phyloP scores from a whole-genome alignment of 2,113 vertebrate species.

The Bubo bubo region DNA sequence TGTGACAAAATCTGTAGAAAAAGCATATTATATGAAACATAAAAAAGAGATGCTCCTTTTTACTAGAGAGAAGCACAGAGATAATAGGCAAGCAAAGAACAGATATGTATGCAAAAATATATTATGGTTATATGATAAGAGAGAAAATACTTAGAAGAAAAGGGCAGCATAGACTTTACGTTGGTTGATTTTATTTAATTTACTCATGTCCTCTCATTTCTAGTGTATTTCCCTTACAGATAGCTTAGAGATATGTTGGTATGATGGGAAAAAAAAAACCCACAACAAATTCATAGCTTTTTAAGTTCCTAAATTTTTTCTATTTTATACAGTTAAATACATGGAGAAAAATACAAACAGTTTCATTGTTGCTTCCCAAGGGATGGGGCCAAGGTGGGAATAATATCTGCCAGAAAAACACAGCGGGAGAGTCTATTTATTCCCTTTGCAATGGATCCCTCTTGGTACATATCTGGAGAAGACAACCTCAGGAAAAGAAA shows the following conservation, averaged over 20 bases:
- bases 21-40: background rate
- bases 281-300: background rate
- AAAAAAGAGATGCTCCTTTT: background rate
- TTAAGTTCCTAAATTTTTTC: background rate
- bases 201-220: background rate
- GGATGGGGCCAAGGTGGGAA: background rate
- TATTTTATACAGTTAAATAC: background rate
- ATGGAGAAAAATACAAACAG: background rate
- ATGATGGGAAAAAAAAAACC: background rate
- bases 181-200: background rate
- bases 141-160: background rate
- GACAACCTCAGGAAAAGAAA: background rate
- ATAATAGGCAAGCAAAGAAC: background rate
- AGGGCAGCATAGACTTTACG: background rate
- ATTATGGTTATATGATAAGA: background rate
- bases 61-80: background rate
- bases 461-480: background rate
- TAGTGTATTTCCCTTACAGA: background rate
- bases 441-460: background rate
- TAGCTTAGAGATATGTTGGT: background rate
- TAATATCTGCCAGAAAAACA: background rate
- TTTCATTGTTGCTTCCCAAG: background rate
- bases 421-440: background rate
- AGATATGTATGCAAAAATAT: background rate
- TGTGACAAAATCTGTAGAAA: conserved; percentile 33